Base-by-base conservation (phyloP, 2,797 vertebrate species). In the Myripristis jacobus region DNA sequence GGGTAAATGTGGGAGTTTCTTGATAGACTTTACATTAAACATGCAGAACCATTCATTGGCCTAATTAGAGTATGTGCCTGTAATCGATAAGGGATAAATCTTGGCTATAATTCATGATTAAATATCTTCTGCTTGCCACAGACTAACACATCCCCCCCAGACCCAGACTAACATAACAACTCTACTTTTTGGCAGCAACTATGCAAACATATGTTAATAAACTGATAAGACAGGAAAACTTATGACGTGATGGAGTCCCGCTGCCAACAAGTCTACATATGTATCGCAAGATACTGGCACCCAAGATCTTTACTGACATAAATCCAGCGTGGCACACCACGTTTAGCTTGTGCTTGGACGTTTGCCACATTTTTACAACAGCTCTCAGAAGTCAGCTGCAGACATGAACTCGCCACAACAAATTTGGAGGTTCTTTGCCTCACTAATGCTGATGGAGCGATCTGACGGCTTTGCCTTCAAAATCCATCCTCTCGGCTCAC, bases 121-220 rank as follows among this genome's bases (percentile, higher is more conserved):
- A 44, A 44, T 44, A 18, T 21, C 19, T 15, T 52, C 11, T 15
- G 2, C 46, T 34, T 12, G 31, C 50, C 24, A 12, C 24, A 54
- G 5, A 21, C 16, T 6, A 31, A 1, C 41, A 24, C 25, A 8
- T 21, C 22, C 11, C 46, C 25, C 4, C n/a, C n/a, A 46, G 25
- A 11, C 22, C 50, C 2, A 52, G 22, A 13, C 15, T 5, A n/a
- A n/a, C 16, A 36, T 10, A 8, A 36, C 34, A 9, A 36, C 34
- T 11, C 9, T 36, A 9, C 7, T 8, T 44, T 8, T 34, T 44
- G 25, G 10, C 27, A 29, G 52, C 38, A 11, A 55, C 46, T 7
- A 15, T 31, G 3, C 25, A 25, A 52, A 22, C 50, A 46, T n/a
- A 46, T 66, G 64, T 25, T 55, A 22, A 29, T 22, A 41, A 66